Base-by-base conservation (phyloP, 2,888 invertebrate genomes). In the Leptinotarsa tumamoca region DNA sequence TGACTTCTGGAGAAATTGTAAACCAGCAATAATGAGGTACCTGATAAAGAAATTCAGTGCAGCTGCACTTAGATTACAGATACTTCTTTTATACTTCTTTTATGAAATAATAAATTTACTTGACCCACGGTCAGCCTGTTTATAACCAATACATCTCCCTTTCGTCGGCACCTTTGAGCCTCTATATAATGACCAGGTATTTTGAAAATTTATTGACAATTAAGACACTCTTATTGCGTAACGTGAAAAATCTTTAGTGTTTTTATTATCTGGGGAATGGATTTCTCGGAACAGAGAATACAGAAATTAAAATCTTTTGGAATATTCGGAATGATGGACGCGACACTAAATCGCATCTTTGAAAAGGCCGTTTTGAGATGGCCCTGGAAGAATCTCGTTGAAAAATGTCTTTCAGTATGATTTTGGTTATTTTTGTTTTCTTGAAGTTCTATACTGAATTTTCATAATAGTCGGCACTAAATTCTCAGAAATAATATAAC, bases 151-250 rank as follows among this genome's bases (percentile, higher is more conserved):
- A 85, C 84, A 83, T 86, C 85, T 85, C 82, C 81, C 80, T 79
- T 78, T 79, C 79, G 81, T 84, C 86, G 86, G 86, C 83, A 74
- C 81, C 86, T 86, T 86, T 86, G 85, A 85, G 81, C 81, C 80
- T 79, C 84, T 79, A 83, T 82, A 84, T 85, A 85, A 85, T 84
- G 83, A 83, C 79, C 82, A 81, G 83, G 83, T 82, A 84, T 84
- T 86, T 85, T 84, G 83, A 85, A 85, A 86, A 86, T 87, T 86
- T 87, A 87, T 87, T 83, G 84, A 85, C 85, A 85, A 86, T 86
- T 86, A 85, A 84, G 76, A 83, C 81, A 80, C 75, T 80, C 79
- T 78, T 81, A 77, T 83, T 81, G 81, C 82, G 79, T 78, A 83
- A 82, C 76, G 75, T 74, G 58, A 76, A 72, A 52, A 33, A 67